Percentiles rank a stretch among this genome's conserved stretches.
Conservation (phyloP, 2,888 invertebrate species). For the Sarcophaga caerulescens region DNA sequence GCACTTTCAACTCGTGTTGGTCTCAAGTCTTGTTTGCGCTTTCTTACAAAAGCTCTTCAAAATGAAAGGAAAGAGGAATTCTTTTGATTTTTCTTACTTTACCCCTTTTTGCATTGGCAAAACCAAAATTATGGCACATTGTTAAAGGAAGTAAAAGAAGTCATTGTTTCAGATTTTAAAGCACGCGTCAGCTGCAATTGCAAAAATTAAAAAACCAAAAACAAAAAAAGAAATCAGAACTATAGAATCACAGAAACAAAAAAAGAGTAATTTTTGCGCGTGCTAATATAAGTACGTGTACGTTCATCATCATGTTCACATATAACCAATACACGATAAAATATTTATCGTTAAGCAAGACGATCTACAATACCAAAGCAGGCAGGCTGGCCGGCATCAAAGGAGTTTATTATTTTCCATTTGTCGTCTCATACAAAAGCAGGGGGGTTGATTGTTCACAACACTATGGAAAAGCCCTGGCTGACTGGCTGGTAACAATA, state of each 20-base stretch:
- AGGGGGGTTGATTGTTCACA: constrained; percentile 58
- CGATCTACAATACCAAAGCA: background rate
- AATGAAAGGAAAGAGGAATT: constrained; percentile 21
- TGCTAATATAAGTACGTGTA: constrained; percentile 62
- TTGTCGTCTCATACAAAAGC: background rate
- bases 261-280: constrained; percentile 45
- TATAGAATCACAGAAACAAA: constrained; percentile 34
- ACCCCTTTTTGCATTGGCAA: background rate
- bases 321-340: constrained; percentile 9
- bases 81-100: constrained; percentile 59
- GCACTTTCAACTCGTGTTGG: constrained; percentile 62
- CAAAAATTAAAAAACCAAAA: constrained; percentile 37
- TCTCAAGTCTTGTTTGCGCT: constrained; percentile 56
- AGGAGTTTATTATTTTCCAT: constrained; percentile 1
- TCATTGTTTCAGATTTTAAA: constrained; percentile 49
- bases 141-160: constrained; percentile 41
- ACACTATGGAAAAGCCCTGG: constrained; percentile 63
- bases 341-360: constrained; percentile 36
- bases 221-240: constrained; percentile 39
- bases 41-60: constrained; percentile 43
- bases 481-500: constrained; percentile 74
- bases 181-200: constrained; percentile 69
- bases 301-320: constrained; percentile 2
- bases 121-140: constrained; percentile 16
- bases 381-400: background rate